Conservation (phyloP, 2,888 invertebrate species). For the Saturnia pavonia region DNA sequence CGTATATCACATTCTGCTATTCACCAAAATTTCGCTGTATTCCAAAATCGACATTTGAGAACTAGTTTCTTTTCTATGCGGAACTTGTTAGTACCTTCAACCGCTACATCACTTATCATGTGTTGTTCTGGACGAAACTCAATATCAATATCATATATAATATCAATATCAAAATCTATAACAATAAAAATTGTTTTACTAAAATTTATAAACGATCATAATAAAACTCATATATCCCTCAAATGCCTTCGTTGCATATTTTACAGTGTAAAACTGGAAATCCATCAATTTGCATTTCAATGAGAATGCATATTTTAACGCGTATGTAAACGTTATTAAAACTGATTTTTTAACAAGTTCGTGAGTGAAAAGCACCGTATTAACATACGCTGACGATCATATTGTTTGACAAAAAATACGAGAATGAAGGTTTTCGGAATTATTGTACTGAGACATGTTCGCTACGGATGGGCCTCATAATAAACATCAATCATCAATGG, state of each 20-base stretch:
- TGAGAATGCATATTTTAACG: conserved; percentile 39
- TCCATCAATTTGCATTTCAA: conserved; percentile 27
- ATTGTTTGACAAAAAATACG: conserved; percentile 1
- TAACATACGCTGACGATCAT: conserved; percentile 1
- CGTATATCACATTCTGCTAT: too few species aligned
- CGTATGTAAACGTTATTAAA: conserved; percentile 26
- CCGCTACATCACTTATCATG: too few species aligned
- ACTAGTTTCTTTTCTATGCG: neutral
- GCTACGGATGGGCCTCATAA: too few species aligned
- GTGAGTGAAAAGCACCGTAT: neutral
- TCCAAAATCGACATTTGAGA: neutral
- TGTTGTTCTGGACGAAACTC: too few species aligned
- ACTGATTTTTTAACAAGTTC: conserved; percentile 7
- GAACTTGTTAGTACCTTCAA: neutral
- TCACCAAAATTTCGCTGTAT: neutral
- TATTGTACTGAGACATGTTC: too few species aligned
- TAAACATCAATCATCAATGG: too few species aligned
- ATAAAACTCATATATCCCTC: too few species aligned
- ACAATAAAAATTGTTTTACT: too few species aligned
- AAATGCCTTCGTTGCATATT: neutral
- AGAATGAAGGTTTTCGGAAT: neutral
- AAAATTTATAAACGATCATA: too few species aligned
- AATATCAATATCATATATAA: too few species aligned
- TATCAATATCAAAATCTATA: too few species aligned
- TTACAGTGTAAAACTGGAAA: conserved; percentile 10